Percentiles rank a stretch among this genome's conserved stretches.
phyloP scores from a whole-genome alignment of 1,140 invertebrate species.

The Agrilus planipennis region DNA sequence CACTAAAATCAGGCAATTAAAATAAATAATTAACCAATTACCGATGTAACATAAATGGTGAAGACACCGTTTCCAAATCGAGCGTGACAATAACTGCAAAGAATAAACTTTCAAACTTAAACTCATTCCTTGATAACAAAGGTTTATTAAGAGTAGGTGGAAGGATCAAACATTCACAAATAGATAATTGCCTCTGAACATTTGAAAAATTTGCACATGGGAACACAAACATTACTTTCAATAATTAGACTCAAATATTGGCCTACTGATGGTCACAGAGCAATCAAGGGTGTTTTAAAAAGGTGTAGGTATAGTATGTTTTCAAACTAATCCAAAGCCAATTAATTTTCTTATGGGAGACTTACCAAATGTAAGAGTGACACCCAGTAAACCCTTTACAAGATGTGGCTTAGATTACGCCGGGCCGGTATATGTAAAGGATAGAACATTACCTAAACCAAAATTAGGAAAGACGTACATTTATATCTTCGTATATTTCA shows the following conservation, averaged over 20 bases:
- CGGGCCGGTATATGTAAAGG: conserved; percentile 18
- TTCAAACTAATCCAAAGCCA: conserved; percentile 7
- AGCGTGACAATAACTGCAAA: too few relatives aligned
- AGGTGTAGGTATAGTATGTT: conserved; percentile 12
- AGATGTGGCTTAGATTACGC: conserved; percentile 20
- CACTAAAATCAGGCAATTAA: too few relatives aligned
- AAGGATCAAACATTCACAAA: too few relatives aligned
- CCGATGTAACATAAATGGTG: too few relatives aligned
- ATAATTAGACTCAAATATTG: conserved; percentile 9
- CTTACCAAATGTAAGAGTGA: conserved; percentile 15
- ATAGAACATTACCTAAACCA: conserved; percentile 13
- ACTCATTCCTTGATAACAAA: too few relatives aligned
- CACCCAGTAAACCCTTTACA: conserved; percentile 13
- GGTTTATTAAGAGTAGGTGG: too few relatives aligned
- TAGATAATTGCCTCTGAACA: too few relatives aligned
- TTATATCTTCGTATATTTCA: not conserved
- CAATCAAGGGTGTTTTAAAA: conserved; percentile 4
- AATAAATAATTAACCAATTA: too few relatives aligned
- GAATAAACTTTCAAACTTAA: too few relatives aligned
- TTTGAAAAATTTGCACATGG: too few relatives aligned
- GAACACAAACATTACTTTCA: too few relatives aligned
- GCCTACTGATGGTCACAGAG: conserved; percentile 3
- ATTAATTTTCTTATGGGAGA: conserved; percentile 17
- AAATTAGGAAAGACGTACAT: conserved; percentile 15
- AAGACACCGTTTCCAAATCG: too few relatives aligned